Conservation (phyloP, 2,113 vertebrate species). For the Arizona elegans region DNA sequence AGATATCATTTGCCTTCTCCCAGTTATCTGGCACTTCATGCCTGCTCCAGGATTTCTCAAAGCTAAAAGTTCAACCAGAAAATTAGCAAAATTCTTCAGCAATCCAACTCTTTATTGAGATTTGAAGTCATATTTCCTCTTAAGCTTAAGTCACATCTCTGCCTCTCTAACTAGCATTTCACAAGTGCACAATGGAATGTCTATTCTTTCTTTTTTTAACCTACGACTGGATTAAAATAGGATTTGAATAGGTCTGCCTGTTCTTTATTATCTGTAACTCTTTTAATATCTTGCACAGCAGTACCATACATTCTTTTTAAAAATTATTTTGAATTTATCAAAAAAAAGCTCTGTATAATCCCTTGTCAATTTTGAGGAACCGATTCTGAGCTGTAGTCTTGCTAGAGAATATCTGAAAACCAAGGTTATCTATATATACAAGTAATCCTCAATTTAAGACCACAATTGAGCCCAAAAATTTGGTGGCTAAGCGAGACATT, state of each 20-base stretch:
- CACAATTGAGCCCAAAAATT: neutral
- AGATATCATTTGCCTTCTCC: neutral
- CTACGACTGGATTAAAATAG: neutral
- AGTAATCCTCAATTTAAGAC: too few species aligned
- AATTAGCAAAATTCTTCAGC: neutral
- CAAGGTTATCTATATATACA: neutral
- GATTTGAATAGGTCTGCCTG: neutral
- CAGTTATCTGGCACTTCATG: neutral
- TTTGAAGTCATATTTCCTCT: neutral
- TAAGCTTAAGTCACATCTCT: neutral
- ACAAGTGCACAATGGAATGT: neutral
- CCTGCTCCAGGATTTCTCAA: neutral
- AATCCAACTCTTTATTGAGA: neutral
- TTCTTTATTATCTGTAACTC: neutral
- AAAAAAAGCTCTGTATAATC: neutral
- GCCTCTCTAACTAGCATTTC: neutral
- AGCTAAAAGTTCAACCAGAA: neutral
- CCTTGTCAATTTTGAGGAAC: neutral
- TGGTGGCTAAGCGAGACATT: neutral
- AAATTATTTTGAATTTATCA: neutral
- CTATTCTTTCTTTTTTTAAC: neutral
- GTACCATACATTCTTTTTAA: neutral
- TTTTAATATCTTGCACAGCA: neutral
- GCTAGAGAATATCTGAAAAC: neutral
- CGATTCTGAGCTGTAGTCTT: neutral